Percentiles rank a stretch among this genome's conserved stretches.
These are phyloP conservation scores for Leptinotarsa undecemlineata DNA, from an alignment of 1,140 invertebrate genomes.

Conservation along the genomic window DNA sequence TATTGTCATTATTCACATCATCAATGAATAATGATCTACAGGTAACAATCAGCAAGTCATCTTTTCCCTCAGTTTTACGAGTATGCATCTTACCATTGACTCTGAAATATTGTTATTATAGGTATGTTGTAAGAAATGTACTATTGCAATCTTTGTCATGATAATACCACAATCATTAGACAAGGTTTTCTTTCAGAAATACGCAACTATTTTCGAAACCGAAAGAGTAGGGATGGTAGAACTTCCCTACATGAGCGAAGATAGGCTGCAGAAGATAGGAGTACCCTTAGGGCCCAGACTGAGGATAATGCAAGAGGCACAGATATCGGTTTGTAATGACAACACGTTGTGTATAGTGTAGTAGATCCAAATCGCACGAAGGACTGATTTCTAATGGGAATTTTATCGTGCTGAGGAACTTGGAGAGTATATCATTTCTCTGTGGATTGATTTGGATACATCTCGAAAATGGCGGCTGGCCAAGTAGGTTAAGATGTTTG, in stretches of 20 bases:
- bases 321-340: conserved; percentile 67
- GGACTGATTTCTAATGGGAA: neutral
- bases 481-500: neutral
- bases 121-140: neutral
- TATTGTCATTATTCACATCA: too few species aligned
- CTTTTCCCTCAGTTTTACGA: too few species aligned
- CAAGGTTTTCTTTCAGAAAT: conserved; percentile 72
- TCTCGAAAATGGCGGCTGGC: conserved; percentile 29
- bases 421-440: too few species aligned
- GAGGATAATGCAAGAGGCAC: conserved; percentile 87
- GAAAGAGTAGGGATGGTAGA: conserved; percentile 91
- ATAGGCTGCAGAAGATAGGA: conserved; percentile 84
- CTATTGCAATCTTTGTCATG: neutral
- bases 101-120: too few species aligned
- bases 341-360: conserved; percentile 59
- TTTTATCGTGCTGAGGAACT: neutral
- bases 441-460: neutral
- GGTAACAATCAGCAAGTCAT: too few species aligned
- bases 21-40: too few species aligned
- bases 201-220: conserved; percentile 80
- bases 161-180: neutral
- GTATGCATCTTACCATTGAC: too few species aligned
- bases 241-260: conserved; percentile 88
- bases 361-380: neutral
- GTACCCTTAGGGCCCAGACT: conserved; percentile 86